These are phyloP conservation scores for Crematogaster levior DNA, from an alignment of 2,888 invertebrate genomes.

Conservation along the genomic window DNA sequence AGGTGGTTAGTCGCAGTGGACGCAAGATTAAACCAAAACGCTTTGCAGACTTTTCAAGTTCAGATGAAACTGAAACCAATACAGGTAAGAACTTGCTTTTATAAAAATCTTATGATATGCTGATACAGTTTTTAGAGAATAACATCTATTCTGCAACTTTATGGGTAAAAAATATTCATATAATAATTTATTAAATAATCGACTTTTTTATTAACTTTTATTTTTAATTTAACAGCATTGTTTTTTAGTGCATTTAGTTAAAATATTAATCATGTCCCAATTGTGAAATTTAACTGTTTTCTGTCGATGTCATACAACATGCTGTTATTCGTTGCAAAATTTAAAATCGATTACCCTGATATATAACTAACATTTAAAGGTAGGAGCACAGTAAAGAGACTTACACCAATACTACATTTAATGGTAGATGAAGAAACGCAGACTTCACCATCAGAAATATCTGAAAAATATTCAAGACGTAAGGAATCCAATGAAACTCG, in stretches of 20 bases:
- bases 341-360: slow-evolving; percentile 20
- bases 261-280: neutral
- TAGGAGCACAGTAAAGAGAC: slow-evolving; percentile 54
- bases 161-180: neutral
- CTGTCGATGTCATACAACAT: neutral
- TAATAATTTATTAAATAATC: slow-evolving; percentile 4
- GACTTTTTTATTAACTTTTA: neutral
- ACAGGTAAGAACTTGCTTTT: slow-evolving; percentile 76
- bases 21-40: slow-evolving; percentile 91
- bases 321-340: neutral
- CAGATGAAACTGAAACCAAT: slow-evolving; percentile 80
- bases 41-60: slow-evolving; percentile 82
- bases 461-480: slow-evolving; percentile 54
- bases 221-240: neutral
- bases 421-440: slow-evolving; percentile 45
- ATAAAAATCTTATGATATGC: slow-evolving; percentile 5
- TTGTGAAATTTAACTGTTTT: neutral
- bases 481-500: slow-evolving; percentile 69
- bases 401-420: slow-evolving; percentile 50
- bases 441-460: slow-evolving; percentile 46
- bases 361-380: slow-evolving; percentile 63
- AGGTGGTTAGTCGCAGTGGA: slow-evolving; percentile 90
- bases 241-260: neutral
- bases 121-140: neutral
- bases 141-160: neutral